phyloP scores from a whole-genome alignment of 2,888 invertebrate genomes.

The Copidosoma aretas region DNA sequence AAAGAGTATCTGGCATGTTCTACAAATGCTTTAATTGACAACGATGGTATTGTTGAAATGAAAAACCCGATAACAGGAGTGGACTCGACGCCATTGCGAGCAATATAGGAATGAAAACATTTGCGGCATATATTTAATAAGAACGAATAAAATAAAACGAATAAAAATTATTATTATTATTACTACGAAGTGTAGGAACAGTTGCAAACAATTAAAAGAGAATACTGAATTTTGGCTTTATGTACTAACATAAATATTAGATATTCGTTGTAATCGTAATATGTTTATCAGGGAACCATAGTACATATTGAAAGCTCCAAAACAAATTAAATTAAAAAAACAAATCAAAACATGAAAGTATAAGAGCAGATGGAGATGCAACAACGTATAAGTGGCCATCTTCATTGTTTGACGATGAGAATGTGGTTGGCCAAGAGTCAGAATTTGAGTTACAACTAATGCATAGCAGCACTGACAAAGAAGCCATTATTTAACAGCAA shows the following conservation, averaged over 20 bases:
- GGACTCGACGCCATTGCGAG: conserved; percentile 25
- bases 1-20: conserved; percentile 36
- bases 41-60: conserved; percentile 41
- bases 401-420: no score
- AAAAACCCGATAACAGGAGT: conserved; percentile 34
- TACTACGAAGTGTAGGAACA: conserved; percentile 46
- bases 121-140: neutral
- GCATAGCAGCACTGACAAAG: no score
- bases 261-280: conserved; percentile 24
- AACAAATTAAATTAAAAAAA: neutral
- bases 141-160: conserved; percentile 26
- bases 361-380: neutral
- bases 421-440: no score
- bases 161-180: conserved; percentile 33
- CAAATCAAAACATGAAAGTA: no score
- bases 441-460: no score
- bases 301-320: neutral
- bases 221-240: conserved; percentile 38
- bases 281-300: conserved; percentile 41
- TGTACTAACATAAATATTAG: conserved; percentile 43
- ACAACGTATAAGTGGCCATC: neutral
- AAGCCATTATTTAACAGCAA: no score
- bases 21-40: conserved; percentile 40
- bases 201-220: conserved; percentile 39
- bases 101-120: conserved; percentile 1